Evolutionary conservation across 2,797 vertebrate species (phyloP), one percentile per base, ranked within the genome.

Genomic region (Hephaestus fuliginosus): DNA sequence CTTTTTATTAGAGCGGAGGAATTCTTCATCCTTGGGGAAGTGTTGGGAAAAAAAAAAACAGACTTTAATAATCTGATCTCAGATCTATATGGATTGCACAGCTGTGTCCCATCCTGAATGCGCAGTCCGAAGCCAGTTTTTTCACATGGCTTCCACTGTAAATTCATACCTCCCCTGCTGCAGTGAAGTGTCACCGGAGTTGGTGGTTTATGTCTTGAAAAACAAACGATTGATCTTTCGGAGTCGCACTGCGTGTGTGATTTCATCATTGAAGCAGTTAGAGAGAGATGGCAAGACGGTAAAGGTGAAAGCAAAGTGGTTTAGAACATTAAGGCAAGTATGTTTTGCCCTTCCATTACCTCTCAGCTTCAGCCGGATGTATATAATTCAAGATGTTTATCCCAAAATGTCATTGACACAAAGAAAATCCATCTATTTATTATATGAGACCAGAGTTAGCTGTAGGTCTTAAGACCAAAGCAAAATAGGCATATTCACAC

Each of bases 131-230:
- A 75, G 70, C 18, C 0, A 80, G 76, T 70, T 83, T 33, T 88
- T 86, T 76, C 60, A 82, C 43, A 78, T 55, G 60, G 51, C 66
- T 70, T 41, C 25, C 1, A 62, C 82, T 69, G 77, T 89, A 90
- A 92, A 93, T 92, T 76, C 77, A 81, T 73, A 53, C 67, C 85
- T 82, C 15, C 78, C 76, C 73, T 60, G 65, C 64, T 81, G 83
- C 81, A 55, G 77, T 39, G 22, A 75, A 62, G 76, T 89, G 84
- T 90, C 88, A 88, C 80, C 18, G 10, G 74, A 76, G 75, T 84
- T 48, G 20, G 76, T 91, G 67, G 86, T 92, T 93, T 92, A 91
- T 91, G 88, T 85, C 74, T 78, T 82, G 77, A 80, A 90, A 90
- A 91, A 89, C 82, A 91, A 88, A 82, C 44, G 22, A 88, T 87